Percentiles rank a stretch among this genome's conserved stretches.
Evolutionary conservation across 2,888 invertebrate species (phyloP).

Genomic region (Parnassius orleans): DNA sequence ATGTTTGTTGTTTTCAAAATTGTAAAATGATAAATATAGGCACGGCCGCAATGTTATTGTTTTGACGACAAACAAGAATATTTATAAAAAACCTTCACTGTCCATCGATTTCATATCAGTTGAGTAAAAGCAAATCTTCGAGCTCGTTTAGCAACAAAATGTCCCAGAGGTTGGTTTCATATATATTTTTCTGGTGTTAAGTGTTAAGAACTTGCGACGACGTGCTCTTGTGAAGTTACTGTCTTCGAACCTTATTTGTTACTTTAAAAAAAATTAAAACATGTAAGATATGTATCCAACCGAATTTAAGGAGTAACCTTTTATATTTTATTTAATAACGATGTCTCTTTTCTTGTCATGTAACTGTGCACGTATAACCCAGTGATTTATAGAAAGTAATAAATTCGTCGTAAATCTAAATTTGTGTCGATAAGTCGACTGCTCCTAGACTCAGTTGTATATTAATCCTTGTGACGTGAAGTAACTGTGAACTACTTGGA

Average conservation of each 20-base stretch:
- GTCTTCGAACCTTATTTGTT: too few species aligned
- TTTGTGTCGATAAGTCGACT: neutral
- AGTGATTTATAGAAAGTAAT: too few species aligned
- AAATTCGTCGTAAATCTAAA: neutral
- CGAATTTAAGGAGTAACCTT: neutral
- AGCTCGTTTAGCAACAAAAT: too few species aligned
- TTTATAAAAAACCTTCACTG: neutral
- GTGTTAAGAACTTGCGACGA: too few species aligned
- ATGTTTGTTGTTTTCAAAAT: slow-evolving; percentile 3
- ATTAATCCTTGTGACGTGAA: slow-evolving; percentile 3
- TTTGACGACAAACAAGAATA: neutral
- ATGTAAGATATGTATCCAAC: neutral
- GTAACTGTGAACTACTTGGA: slow-evolving; percentile 1
- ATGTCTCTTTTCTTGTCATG: neutral
- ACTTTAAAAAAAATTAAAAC: too few species aligned
- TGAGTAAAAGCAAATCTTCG: too few species aligned
- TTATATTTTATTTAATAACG: neutral
- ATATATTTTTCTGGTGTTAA: too few species aligned
- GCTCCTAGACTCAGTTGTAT: slow-evolving; percentile 7
- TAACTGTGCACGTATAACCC: too few species aligned
- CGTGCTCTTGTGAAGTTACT: too few species aligned
- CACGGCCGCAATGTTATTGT: neutral
- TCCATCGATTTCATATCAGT: too few species aligned
- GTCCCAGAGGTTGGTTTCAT: too few species aligned
- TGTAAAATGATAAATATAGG: neutral